phyloP scores from a whole-genome alignment of 2,113 vertebrate genomes.

The Rhynchomys soricoides region DNA sequence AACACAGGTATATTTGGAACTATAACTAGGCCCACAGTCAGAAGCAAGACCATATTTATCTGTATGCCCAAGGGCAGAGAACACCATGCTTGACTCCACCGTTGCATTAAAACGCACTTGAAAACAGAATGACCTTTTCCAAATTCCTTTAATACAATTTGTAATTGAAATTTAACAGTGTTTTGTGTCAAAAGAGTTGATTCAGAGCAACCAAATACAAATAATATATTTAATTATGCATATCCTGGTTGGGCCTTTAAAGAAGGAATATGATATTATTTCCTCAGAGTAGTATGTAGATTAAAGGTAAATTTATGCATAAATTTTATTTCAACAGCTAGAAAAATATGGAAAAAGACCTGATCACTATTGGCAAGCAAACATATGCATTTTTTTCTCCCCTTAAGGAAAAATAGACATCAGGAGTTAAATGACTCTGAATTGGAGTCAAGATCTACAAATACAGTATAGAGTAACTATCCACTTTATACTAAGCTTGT shows the following conservation, averaged over 20 bases:
- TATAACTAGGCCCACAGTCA: background rate
- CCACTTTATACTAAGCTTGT: background rate
- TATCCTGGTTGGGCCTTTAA: background rate
- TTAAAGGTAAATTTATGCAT: background rate
- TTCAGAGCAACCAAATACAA: conserved; percentile 24
- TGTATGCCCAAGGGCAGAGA: background rate
- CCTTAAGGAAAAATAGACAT: background rate
- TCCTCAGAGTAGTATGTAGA: background rate
- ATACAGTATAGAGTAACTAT: background rate
- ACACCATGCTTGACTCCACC: background rate
- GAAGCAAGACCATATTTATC: background rate
- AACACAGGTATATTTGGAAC: background rate
- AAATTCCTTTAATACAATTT: background rate
- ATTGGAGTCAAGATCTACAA: background rate
- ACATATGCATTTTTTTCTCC: background rate
- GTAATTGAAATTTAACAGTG: background rate
- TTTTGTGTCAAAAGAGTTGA: background rate
- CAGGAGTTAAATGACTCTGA: background rate
- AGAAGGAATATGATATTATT: background rate
- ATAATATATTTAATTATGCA: background rate
- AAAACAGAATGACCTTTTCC: background rate
- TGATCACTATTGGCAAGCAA: background rate
- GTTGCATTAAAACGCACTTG: background rate
- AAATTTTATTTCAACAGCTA: conserved; percentile 41
- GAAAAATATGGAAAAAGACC: background rate